These are phyloP conservation scores for Bugulina stolonifera DNA, from an alignment of 2,888 invertebrate species.

Conservation along the genomic window DNA sequence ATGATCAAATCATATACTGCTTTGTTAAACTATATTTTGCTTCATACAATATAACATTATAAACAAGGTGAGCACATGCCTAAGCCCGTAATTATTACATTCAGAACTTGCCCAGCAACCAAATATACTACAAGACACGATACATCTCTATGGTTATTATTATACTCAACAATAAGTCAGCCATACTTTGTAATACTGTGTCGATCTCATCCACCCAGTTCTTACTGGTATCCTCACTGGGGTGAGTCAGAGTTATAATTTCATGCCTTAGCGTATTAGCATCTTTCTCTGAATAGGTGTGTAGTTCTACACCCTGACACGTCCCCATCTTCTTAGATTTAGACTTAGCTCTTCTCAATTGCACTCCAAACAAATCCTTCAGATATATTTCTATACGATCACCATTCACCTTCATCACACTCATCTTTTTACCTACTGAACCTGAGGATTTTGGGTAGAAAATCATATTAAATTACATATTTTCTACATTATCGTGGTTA, in stretches of 20 bases:
- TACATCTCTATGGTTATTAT: no score
- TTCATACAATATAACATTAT: no score
- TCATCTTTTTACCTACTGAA: neutral
- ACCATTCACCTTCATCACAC: neutral
- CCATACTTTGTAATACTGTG: neutral
- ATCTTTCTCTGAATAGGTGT: slow-evolving; percentile 28
- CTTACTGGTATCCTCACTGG: slow-evolving; percentile 29
- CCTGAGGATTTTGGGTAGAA: no score
- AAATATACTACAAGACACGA: no score
- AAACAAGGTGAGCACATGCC: no score
- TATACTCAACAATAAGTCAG: no score
- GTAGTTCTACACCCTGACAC: slow-evolving; percentile 27
- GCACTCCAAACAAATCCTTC: slow-evolving; percentile 24
- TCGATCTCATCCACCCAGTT: slow-evolving; percentile 28
- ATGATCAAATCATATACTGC: no score
- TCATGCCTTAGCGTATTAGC: slow-evolving; percentile 27
- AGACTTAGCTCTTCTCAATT: neutral
- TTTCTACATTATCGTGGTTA: no score
- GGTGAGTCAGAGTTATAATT: slow-evolving; percentile 28
- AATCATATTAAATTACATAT: no score
- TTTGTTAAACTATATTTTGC: no score
- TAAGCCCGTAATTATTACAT: no score
- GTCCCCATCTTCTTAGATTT: slow-evolving; percentile 15
- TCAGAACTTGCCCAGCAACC: no score
- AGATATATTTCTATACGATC: slow-evolving; percentile 7